phyloP scores from a whole-genome alignment of 2,888 invertebrate species.

The Acleris literana region DNA sequence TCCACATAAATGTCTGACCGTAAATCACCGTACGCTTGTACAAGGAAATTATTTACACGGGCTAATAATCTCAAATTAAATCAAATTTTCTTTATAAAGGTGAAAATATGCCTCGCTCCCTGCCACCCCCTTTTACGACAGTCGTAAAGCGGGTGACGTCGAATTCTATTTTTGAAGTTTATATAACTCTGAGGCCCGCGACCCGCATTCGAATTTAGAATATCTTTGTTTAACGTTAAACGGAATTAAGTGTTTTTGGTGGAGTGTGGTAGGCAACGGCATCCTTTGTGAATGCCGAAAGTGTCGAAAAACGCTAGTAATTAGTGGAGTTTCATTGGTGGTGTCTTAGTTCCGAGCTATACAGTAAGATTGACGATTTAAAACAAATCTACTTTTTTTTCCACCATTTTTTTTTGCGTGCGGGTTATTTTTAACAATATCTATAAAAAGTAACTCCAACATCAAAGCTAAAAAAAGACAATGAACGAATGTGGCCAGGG shows the following conservation, averaged over 20 bases:
- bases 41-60: slow-evolving; percentile 3
- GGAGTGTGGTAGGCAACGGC: background rate
- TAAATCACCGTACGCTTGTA: background rate
- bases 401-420: too few relatives aligned
- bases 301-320: background rate
- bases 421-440: too few relatives aligned
- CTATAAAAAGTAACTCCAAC: too few relatives aligned
- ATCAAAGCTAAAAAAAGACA: too few relatives aligned
- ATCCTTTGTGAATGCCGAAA: background rate
- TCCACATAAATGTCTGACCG: background rate
- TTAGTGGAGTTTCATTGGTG: too few relatives aligned
- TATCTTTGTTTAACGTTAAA: slow-evolving; percentile 53
- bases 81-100: slow-evolving; percentile 62
- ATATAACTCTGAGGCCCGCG: slow-evolving; percentile 53
- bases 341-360: too few relatives aligned
- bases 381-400: too few relatives aligned
- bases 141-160: slow-evolving; percentile 66
- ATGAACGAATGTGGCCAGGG: too few relatives aligned
- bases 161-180: slow-evolving; percentile 73
- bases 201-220: slow-evolving; percentile 57
- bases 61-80: slow-evolving; percentile 42
- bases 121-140: slow-evolving; percentile 64
- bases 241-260: slow-evolving; percentile 44
- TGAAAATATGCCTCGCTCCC: slow-evolving; percentile 64
- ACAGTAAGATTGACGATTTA: too few relatives aligned